Conservation (phyloP, 2,888 invertebrate species). For the Tineola bisselliella region DNA sequence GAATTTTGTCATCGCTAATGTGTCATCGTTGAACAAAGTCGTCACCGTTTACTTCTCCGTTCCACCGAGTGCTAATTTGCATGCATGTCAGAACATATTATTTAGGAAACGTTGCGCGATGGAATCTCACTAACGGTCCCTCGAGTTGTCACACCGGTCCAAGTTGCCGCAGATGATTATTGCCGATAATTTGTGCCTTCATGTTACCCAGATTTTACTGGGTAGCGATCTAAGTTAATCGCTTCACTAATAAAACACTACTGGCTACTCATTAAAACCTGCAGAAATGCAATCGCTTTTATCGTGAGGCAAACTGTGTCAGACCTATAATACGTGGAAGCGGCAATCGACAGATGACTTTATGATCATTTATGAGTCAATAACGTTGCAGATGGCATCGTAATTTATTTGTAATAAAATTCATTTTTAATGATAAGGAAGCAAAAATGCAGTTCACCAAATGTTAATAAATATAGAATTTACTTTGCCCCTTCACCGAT, state of each 20-base stretch:
- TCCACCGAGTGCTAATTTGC: slow-evolving; percentile 45
- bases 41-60: neutral
- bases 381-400: neutral
- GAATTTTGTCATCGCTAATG: neutral
- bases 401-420: neutral
- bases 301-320: neutral
- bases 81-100: slow-evolving; percentile 41
- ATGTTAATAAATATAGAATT: slow-evolving; percentile 4
- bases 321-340: neutral
- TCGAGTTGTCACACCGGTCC: slow-evolving; percentile 26
- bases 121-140: slow-evolving; percentile 49
- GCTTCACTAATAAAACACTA: neutral
- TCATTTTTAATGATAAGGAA: slow-evolving; percentile 5
- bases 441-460: neutral
- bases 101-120: slow-evolving; percentile 35
- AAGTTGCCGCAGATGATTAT: slow-evolving; percentile 20
- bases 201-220: slow-evolving; percentile 15
- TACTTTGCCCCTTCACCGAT: slow-evolving; percentile 46
- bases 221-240: neutral
- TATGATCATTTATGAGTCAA: neutral
- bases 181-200: slow-evolving; percentile 17
- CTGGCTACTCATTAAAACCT: neutral
- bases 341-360: neutral
- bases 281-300: neutral
- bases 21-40: neutral